Conservation (phyloP, 2,113 vertebrate species). For the Tringa solitaria region DNA sequence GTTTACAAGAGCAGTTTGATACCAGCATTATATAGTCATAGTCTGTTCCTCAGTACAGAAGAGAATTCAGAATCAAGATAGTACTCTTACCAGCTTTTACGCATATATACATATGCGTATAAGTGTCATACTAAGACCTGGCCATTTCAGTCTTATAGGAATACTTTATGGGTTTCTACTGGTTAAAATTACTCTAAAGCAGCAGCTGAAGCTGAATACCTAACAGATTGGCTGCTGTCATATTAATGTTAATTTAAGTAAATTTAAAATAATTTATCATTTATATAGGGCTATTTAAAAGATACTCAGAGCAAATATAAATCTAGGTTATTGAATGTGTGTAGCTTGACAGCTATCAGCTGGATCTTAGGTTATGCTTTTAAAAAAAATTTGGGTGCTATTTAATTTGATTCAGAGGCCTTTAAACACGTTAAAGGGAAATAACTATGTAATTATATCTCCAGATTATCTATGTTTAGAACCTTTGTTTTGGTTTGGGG, state of each 20-base stretch:
- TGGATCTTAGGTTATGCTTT: not conserved
- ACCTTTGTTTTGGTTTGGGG: not conserved
- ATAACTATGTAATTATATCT: not conserved
- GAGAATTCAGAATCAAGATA: not conserved
- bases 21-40: not conserved
- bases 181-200: not conserved
- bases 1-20: not conserved
- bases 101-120: not conserved
- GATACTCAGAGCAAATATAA: not conserved
- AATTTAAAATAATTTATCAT: not conserved
- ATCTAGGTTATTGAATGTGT: not conserved
- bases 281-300: not conserved
- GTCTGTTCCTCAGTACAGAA: not conserved
- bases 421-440: not conserved
- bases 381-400: not conserved
- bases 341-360: not conserved
- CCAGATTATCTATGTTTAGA: not conserved
- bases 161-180: not conserved
- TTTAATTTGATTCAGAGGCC: not conserved
- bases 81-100: not conserved
- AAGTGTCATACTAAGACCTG: not conserved
- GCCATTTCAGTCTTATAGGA: not conserved
- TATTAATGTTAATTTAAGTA: not conserved
- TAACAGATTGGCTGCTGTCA: not conserved
- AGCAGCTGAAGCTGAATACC: not conserved